Percentiles rank a stretch among this genome's conserved stretches.
Evolutionary conservation across 2,113 vertebrate species (phyloP).

Genomic region (Gallinago paraguaiae): DNA sequence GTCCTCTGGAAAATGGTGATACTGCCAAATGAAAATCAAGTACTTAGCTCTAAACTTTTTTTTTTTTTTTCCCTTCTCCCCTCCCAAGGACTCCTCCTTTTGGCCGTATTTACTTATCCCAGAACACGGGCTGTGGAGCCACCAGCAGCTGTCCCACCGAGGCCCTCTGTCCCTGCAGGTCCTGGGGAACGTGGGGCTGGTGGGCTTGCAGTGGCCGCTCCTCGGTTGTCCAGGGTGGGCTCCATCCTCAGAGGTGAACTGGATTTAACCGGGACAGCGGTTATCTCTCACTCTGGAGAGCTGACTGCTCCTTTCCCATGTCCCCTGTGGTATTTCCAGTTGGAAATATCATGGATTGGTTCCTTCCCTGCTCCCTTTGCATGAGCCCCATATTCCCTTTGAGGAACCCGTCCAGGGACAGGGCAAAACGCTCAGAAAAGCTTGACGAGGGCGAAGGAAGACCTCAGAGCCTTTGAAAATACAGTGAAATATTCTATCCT

Average conservation of each 20-base stretch:
- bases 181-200: background rate
- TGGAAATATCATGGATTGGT: background rate
- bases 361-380: background rate
- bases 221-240: background rate
- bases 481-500: background rate
- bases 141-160: accelerated
- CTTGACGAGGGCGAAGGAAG: background rate
- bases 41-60: background rate
- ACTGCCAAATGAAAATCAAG: background rate
- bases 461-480: background rate
- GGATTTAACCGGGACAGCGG: background rate
- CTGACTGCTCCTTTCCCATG: background rate
- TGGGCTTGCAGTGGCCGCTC: accelerated
- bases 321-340: background rate
- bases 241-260: background rate
- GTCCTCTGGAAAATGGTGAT: background rate
- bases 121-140: accelerated
- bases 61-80: no score
- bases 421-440: background rate
- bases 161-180: background rate
- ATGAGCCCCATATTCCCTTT: background rate
- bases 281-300: no score
- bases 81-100: background rate
- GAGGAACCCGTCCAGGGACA: accelerated
- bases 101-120: background rate